Percentiles rank a stretch among this genome's conserved stretches.
Conservation (phyloP, 1,140 invertebrate genomes). For the Archegozetes longisetosus region DNA sequence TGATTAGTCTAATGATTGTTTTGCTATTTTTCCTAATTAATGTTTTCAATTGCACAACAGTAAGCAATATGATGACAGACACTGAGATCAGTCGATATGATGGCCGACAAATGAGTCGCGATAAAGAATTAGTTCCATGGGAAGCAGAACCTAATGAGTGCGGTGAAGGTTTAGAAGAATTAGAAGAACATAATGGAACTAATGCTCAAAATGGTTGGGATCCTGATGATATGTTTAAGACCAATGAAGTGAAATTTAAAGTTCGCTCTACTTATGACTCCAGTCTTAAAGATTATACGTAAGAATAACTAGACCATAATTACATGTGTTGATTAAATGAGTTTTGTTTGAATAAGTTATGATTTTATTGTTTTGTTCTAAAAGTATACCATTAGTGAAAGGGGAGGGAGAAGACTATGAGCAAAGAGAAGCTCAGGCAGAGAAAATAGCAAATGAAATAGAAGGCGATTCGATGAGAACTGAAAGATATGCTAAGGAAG, state of each 20-base stretch:
- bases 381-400: conserved; percentile 57
- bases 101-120: conserved; percentile 37
- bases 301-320: conserved; percentile 6
- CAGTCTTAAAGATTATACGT: conserved; percentile 64
- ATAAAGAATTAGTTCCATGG: conserved; percentile 77
- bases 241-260: conserved; percentile 75
- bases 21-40: background rate
- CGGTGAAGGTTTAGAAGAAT: background rate
- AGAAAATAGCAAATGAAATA: conserved; percentile 73
- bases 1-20: background rate
- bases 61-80: conserved; percentile 43
- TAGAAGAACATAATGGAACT: conserved; percentile 7
- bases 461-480: conserved; percentile 63
- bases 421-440: conserved; percentile 62
- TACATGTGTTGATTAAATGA: too few species aligned
- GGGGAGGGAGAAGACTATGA: conserved; percentile 71
- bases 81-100: conserved; percentile 50
- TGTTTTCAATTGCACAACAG: background rate
- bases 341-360: too few species aligned
- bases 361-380: too few species aligned
- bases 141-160: conserved; percentile 48
- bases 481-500: conserved; percentile 64
- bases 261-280: conserved; percentile 74
- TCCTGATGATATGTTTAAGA: conserved; percentile 81
- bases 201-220: conserved; percentile 80